Conservation (phyloP, 2,113 vertebrate genomes). For the Eonycteris spelaea region DNA sequence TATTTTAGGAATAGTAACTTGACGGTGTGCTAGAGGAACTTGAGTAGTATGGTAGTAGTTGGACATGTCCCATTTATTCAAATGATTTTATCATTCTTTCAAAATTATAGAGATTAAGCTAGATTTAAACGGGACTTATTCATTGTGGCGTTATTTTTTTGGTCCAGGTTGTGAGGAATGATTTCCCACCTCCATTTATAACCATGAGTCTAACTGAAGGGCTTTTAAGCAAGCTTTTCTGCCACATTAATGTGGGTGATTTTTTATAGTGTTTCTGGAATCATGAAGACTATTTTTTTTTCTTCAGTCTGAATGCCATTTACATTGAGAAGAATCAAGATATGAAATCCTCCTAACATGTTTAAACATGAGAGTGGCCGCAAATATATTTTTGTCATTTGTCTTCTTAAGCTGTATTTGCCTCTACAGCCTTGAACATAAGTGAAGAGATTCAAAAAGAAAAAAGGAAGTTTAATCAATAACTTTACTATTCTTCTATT, state of each 20-base stretch:
- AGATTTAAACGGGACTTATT: neutral
- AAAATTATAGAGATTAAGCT: neutral
- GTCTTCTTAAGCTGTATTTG: neutral
- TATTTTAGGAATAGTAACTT: neutral
- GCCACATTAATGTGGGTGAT: neutral
- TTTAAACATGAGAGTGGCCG: neutral
- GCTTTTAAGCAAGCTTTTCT: neutral
- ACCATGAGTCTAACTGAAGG: neutral
- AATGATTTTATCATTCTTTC: neutral
- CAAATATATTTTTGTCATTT: neutral
- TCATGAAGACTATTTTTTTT: neutral
- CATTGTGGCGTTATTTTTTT: neutral
- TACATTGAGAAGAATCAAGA: neutral
- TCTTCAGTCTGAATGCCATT: neutral
- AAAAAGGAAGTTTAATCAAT: neutral
- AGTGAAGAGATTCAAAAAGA: neutral
- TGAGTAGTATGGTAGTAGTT: neutral
- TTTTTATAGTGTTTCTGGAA: slow-evolving; percentile 23
- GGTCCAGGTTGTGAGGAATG: neutral
- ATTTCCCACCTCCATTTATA: neutral
- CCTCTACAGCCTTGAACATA: neutral
- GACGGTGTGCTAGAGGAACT: neutral
- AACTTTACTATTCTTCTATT: slow-evolving; percentile 2
- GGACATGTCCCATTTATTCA: neutral
- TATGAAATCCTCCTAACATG: neutral